phyloP scores from a whole-genome alignment of 2,113 vertebrate species.

The Heloderma charlesbogerti region DNA sequence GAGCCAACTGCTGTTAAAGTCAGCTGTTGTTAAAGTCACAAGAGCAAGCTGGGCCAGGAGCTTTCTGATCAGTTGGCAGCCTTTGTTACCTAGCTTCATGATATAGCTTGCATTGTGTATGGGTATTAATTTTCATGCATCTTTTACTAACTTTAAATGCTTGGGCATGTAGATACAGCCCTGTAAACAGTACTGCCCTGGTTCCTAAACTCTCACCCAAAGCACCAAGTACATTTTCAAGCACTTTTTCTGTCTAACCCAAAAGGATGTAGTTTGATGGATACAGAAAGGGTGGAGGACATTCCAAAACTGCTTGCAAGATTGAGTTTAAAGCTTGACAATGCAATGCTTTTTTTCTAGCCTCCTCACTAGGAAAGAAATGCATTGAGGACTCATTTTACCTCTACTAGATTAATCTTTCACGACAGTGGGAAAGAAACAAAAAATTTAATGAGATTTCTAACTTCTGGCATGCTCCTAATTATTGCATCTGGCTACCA shows the following conservation, averaged over 20 bases:
- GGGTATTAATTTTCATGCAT: not conserved
- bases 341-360: not conserved
- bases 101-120: no score
- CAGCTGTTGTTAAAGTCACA: no score
- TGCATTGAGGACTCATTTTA: slow-evolving; percentile 19
- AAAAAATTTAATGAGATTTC: not conserved
- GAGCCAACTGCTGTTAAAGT: no score
- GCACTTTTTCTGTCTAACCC: not conserved
- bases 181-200: not conserved
- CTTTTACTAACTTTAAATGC: not conserved
- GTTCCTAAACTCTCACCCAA: not conserved
- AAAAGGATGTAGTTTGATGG: not conserved
- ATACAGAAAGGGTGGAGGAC: slow-evolving; percentile 1
- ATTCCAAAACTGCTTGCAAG: slow-evolving; percentile 9
- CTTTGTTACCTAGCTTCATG: not conserved
- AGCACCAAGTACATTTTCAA: not conserved
- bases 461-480: slow-evolving; percentile 25
- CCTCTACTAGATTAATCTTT: slow-evolving; percentile 4
- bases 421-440: not conserved
- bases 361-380: slow-evolving; percentile 17
- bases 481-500: slow-evolving; percentile 1
- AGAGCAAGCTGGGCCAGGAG: not conserved
- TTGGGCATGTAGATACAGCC: not conserved
- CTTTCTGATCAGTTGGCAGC: not conserved
- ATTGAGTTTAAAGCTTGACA: not conserved